Percentiles rank a stretch among this genome's conserved stretches.
phyloP scores from a whole-genome alignment of 2,113 vertebrate species.

The Psettodes erumei region DNA sequence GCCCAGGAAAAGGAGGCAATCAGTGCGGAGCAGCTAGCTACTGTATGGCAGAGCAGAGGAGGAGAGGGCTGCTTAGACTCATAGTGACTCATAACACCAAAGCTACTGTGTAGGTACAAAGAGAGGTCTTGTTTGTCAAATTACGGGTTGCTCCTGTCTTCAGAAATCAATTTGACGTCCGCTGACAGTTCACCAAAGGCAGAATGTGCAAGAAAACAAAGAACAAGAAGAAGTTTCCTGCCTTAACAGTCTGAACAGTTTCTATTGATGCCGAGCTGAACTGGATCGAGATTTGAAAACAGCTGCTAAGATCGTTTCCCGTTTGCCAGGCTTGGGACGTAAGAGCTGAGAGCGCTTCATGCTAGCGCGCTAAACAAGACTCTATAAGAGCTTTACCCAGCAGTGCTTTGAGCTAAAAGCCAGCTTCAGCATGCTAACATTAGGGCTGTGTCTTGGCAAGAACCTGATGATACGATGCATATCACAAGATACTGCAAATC shows the following conservation, averaged over 20 bases:
- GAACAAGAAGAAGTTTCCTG: neutral
- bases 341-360: neutral
- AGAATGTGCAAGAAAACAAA: neutral
- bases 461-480: too few relatives aligned
- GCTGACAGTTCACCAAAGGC: neutral
- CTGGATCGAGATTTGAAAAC: neutral
- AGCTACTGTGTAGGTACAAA: neutral
- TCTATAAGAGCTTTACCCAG: too few relatives aligned
- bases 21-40: slow-evolving; percentile 48
- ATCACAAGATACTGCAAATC: too few relatives aligned
- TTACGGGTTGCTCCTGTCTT: neutral
- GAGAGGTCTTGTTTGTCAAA: slow-evolving; percentile 1
- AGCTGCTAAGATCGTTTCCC: neutral
- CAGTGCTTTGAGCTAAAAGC: too few relatives aligned
- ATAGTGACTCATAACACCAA: neutral
- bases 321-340: neutral
- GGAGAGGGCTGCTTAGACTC: neutral
- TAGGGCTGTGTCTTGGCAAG: too few relatives aligned
- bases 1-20: slow-evolving; percentile 66
- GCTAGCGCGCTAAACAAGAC: too few relatives aligned
- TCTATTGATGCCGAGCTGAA: neutral
- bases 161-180: neutral
- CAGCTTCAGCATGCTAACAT: too few relatives aligned
- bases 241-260: too few relatives aligned
- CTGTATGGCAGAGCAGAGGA: slow-evolving; percentile 19